Conservation (phyloP, 2,113 vertebrate genomes). For the Promerops cafer region DNA sequence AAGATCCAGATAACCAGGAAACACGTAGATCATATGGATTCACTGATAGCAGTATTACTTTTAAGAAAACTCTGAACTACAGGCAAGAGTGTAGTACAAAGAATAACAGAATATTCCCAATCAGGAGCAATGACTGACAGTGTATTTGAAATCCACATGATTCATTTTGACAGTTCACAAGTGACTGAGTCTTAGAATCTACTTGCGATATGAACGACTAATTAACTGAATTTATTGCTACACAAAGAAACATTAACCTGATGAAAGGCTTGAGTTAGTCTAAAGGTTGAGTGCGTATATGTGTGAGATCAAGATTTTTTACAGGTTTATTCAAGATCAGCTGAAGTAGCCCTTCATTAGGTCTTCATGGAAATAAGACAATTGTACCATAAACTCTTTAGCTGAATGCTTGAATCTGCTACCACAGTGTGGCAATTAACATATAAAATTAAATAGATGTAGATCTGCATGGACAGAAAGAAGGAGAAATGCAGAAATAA, state of each 20-base stretch:
- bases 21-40: not conserved
- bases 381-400: rapidly evolving
- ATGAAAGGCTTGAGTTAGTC: not conserved
- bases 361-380: not conserved
- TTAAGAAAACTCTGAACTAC: not conserved
- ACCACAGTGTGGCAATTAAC: not conserved
- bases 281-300: not conserved
- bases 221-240: slow-evolving; percentile 11
- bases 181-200: not conserved
- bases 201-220: not conserved
- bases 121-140: slow-evolving; percentile 18
- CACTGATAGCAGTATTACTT: not conserved
- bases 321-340: not conserved
- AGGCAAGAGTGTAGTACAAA: not conserved
- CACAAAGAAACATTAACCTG: not conserved
- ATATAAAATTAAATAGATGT: not conserved
- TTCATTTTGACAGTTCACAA: slow-evolving; percentile 34
- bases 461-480: not conserved
- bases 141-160: slow-evolving; percentile 8
- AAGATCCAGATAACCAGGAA: not conserved
- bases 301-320: not conserved
- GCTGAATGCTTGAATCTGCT: not conserved
- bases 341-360: not conserved
- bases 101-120: not conserved
- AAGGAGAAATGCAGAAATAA: not conserved